Conservation (phyloP, 2,113 vertebrate genomes). For the Chinchilla lanigera region DNA sequence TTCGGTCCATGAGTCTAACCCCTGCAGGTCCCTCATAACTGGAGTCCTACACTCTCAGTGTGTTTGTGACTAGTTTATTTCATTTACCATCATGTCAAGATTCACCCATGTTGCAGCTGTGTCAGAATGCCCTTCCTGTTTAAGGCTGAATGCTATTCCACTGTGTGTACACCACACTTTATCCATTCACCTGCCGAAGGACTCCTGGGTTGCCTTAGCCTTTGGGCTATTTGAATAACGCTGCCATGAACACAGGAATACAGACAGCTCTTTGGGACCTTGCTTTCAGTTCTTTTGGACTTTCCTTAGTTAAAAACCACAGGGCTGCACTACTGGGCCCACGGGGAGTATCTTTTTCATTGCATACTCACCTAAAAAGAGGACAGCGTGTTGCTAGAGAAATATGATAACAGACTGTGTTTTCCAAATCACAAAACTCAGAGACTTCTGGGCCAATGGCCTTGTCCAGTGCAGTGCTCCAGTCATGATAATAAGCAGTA, state of each 20-base stretch:
- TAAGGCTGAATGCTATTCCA: neutral
- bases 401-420: neutral
- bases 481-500: neutral
- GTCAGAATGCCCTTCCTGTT: neutral
- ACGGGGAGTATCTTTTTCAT: neutral
- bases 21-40: too few relatives aligned
- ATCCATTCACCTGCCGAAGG: neutral
- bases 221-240: neutral
- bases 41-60: neutral
- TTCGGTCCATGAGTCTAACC: neutral
- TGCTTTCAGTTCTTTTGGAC: neutral
- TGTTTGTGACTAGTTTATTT: neutral
- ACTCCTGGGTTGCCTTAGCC: neutral
- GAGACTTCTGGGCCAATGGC: neutral
- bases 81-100: neutral
- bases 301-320: neutral
- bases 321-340: neutral
- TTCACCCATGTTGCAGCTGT: rapidly evolving
- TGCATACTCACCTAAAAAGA: neutral
- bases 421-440: slow-evolving; percentile 50
- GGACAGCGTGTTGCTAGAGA: neutral
- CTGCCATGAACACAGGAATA: neutral
- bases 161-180: neutral
- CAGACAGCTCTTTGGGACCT: neutral
- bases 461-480: neutral